Evolutionary conservation across 2,113 vertebrate species (phyloP).

Genomic region (Oryzias curvinotus): DNA sequence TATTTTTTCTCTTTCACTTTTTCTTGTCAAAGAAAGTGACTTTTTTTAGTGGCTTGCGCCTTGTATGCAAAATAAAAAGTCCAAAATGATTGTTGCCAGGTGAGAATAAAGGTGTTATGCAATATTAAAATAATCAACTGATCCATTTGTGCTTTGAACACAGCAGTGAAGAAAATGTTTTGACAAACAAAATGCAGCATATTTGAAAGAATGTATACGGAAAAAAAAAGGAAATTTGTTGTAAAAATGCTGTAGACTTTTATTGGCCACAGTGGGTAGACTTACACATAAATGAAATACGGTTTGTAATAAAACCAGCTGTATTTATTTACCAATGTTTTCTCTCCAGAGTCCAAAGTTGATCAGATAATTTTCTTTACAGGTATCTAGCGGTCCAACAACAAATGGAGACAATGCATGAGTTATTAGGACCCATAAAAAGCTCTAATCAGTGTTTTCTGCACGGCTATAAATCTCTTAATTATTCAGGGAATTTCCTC

Average conservation of each 20-base stretch:
- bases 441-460: not conserved
- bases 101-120: too few relatives aligned
- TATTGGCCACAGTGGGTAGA: not conserved
- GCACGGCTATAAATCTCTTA: not conserved
- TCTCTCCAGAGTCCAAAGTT: not conserved
- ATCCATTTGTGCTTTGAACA: too few relatives aligned
- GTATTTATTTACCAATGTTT: not conserved
- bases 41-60: too few relatives aligned
- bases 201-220: not conserved
- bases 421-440: slow-evolving; percentile 5
- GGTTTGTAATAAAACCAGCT: not conserved
- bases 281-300: not conserved
- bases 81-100: too few relatives aligned
- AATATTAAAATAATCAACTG: too few relatives aligned
- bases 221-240: not conserved
- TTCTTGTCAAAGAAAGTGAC: too few relatives aligned
- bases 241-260: not conserved
- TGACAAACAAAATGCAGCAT: not conserved
- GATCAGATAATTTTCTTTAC: slow-evolving; percentile 2
- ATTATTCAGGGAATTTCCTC: not conserved
- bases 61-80: too few relatives aligned
- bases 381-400: not conserved
- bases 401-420: not conserved
- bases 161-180: too few relatives aligned
- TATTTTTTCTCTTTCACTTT: too few relatives aligned